These are phyloP conservation scores for Tetramorium alpestre DNA, from an alignment of 1,140 invertebrate species.

Conservation along the genomic window DNA sequence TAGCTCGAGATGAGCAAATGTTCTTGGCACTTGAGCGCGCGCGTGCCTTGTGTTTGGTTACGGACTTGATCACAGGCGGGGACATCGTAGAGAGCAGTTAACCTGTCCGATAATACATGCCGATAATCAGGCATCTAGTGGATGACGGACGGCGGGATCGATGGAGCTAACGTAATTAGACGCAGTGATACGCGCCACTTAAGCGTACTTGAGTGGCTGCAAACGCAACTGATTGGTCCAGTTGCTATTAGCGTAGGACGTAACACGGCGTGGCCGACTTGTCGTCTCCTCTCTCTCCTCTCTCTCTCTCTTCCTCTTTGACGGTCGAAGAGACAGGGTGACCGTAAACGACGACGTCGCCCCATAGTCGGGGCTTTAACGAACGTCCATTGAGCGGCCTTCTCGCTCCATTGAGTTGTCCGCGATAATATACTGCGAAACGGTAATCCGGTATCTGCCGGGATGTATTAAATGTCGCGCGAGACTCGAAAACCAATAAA, in stretches of 20 bases:
- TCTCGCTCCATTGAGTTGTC: conserved; percentile 57
- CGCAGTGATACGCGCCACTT: conserved; percentile 74
- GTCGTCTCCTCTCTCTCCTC: conserved; percentile 24
- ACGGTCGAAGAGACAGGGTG: conserved; percentile 16
- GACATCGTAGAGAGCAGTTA: conserved; percentile 69
- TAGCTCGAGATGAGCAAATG: conserved; percentile 57
- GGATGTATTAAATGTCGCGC: conserved; percentile 62
- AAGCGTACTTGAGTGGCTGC: conserved; percentile 76
- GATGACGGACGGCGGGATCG: conserved; percentile 69
- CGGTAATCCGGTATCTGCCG: conserved; percentile 46
- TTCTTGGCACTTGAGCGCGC: conserved; percentile 54
- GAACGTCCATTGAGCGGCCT: conserved; percentile 40
- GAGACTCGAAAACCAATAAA: conserved; percentile 57
- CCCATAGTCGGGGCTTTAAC: conserved; percentile 51
- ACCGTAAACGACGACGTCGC: conserved; percentile 51
- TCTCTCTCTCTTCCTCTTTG: conserved; percentile 1
- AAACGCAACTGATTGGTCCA: conserved; percentile 75
- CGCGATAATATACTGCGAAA: conserved; percentile 43
- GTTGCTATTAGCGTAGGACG: conserved; percentile 64
- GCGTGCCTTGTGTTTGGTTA: conserved; percentile 61
- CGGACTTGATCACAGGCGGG: conserved; percentile 54
- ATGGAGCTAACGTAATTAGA: conserved; percentile 76
- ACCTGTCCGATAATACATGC: conserved; percentile 72
- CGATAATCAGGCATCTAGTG: conserved; percentile 75
- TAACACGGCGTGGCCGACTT: conserved; percentile 49